Conservation (phyloP, 1,140 invertebrate species). For the Campoletis sonorensis region DNA sequence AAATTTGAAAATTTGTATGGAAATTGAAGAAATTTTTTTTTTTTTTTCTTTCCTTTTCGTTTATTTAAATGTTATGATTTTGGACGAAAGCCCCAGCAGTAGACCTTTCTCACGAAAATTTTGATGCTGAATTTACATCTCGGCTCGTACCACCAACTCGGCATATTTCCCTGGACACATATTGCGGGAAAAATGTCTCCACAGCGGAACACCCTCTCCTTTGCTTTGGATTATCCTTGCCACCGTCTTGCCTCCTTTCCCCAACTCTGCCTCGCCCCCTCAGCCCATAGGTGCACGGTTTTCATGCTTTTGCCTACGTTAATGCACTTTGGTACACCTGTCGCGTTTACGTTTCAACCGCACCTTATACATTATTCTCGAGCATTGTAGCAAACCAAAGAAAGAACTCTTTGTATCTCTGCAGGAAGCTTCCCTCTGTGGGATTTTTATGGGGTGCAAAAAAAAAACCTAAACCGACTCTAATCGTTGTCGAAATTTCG, state of each 20-base stretch:
- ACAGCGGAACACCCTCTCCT: not conserved
- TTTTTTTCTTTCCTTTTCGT: not conserved
- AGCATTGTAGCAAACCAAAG: not conserved
- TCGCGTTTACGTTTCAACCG: slow-evolving; percentile 31
- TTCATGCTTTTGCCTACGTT: slow-evolving; percentile 35
- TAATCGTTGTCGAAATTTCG: too few species aligned
- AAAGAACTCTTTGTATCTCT: not conserved
- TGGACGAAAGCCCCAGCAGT: not conserved
- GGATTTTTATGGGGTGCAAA: not conserved
- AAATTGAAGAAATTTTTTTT: not conserved
- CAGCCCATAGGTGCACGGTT: not conserved
- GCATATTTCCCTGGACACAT: slow-evolving; percentile 26
- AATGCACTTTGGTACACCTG: slow-evolving; percentile 60
- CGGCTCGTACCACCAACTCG: not conserved
- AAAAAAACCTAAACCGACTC: not conserved
- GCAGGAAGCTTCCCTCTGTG: not conserved
- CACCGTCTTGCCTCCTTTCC: not conserved
- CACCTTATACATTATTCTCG: not conserved
- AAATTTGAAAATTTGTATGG: too few species aligned
- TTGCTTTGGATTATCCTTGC: not conserved
- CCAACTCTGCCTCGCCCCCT: not conserved
- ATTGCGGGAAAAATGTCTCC: slow-evolving; percentile 31
- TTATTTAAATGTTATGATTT: not conserved
- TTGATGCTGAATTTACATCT: not conserved
- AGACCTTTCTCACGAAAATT: slow-evolving; percentile 2